Evolutionary conservation across 2,113 vertebrate species (phyloP), one percentile per base, ranked within the genome.

Genomic region (Drymodes brunneopygia): DNA sequence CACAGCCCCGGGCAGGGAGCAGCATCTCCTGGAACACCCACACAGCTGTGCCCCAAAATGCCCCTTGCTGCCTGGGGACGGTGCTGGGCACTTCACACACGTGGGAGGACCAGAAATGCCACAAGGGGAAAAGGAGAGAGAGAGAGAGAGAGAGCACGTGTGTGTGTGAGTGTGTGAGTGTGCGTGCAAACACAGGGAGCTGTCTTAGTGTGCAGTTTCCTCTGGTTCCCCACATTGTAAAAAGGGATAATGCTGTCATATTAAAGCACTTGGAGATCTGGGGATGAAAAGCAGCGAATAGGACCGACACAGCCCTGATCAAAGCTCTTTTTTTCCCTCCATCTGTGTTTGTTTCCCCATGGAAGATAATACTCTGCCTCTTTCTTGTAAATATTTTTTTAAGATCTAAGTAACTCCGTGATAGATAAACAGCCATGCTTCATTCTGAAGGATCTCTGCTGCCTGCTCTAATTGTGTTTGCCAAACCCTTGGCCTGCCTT

Each of bases 301-400:
- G 77, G 91, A 78, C 91, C 3, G 3, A 81, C 94, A 86, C 94
- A 84, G 92, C 31, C 83, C 64, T 94, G 96, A 95, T 95, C 95
- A 93, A 97, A 96, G 96, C 91, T 74, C 80, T 92, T 82, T 90
- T 90, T 66, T 72, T 74, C 36, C 2, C 88, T 94, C 92, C 89
- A 88, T 92, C 96, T 89, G 92, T 92, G 94, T 95, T 94, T 95
- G 95, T 92, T 95, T 96, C 94, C 86, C 94, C 47, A 6, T 64
- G 81, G 92, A 97, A 95, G 94, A 95, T 95, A 96, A 90, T 96
- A 56, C 94, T 86, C 89, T 96, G 91, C 92, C 81, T 96, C 72
- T 91, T 92, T 92, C 94, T 92, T 94, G 92, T 96, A 97, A 97
- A 92, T 95, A 92, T 89, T 88, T 90, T 94, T 92, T 92, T 73